Base-by-base conservation (phyloP, 23 tunicate species). In the Oikopleura dioica region DNA sequence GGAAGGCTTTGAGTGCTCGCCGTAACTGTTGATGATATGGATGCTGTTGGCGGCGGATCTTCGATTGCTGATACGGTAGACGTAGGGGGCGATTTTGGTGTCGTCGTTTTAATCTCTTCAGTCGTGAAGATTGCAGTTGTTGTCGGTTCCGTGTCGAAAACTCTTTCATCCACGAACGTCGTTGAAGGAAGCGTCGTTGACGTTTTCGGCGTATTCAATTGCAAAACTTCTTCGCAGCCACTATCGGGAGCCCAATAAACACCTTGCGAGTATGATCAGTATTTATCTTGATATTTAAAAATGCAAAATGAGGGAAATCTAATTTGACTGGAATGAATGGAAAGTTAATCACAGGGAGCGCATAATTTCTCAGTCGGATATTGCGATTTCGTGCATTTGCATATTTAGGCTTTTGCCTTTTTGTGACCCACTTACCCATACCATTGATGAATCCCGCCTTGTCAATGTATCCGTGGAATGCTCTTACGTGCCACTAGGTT, bases 171-270 rank as follows among this genome's bases (percentile, higher is more conserved):
- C 33, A 16, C 26, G 2, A 31, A 21, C 2, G 72, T 63, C 33
- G 26, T 12, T 44, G 55, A 16, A 44, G 9, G 16, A 44, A 44
- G 55, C 16, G 55, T 44, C 2, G 33, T 28, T 2, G 72, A 31
- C 33, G 33, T 28, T 24, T 23, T 2, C 2, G 72, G 16, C 26
- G 72, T 63, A 12, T 23, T 63, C 5, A 28, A 2, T 63, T 63
- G 30, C 16, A 12, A 16, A 31, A 16, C 16, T 2, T 63, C 33
- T 2, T 63, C 32, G 33, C 72, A 63, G 30, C 72, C 72, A 63
- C 29, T 28, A 63, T 63, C 72, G 4, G 72, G 72, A 16, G 32
- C 72, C 72, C 72, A 63, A 28, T 63, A 63, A 63, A 63, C 72
- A 63, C 72, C 72, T 63, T 2, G 2, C 16, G 9, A 9, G 9